Percentiles rank a stretch among this genome's conserved stretches.
Conservation (phyloP, 2,113 vertebrate species). For the Cairina moschata region DNA sequence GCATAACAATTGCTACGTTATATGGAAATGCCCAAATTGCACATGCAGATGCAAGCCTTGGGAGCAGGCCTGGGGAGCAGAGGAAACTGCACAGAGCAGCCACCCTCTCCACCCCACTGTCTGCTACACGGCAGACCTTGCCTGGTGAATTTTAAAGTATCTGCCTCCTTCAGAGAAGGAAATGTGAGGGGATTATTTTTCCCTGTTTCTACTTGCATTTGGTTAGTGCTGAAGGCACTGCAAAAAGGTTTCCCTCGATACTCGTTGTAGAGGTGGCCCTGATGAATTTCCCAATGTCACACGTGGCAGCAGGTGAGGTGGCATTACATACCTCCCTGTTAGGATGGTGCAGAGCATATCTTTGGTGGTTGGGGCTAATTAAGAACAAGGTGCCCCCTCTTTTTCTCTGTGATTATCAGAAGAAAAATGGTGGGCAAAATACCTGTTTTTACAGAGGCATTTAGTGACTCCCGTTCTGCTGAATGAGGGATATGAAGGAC, state of each 20-base stretch:
- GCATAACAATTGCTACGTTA: background rate
- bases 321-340: background rate
- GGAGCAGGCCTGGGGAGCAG: background rate
- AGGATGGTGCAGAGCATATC: background rate
- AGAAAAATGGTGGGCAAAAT: background rate
- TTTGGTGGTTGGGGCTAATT: background rate
- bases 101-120: background rate
- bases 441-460: background rate
- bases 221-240: background rate
- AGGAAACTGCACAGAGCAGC: background rate
- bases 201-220: background rate
- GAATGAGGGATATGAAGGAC: background rate
- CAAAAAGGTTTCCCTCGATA: background rate
- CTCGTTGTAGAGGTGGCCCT: fast-evolving
- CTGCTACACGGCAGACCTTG: background rate
- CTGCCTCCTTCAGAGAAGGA: background rate
- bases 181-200: background rate
- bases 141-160: conserved; percentile 28
- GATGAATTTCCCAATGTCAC: background rate
- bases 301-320: background rate
- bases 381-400: background rate
- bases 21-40: background rate
- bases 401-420: fast-evolving
- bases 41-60: background rate
- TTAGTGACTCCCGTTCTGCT: background rate